Evolutionary conservation across 2,888 invertebrate genomes (phyloP), one percentile per base, ranked within the genome.

Genomic region (Athetis lepigone): DNA sequence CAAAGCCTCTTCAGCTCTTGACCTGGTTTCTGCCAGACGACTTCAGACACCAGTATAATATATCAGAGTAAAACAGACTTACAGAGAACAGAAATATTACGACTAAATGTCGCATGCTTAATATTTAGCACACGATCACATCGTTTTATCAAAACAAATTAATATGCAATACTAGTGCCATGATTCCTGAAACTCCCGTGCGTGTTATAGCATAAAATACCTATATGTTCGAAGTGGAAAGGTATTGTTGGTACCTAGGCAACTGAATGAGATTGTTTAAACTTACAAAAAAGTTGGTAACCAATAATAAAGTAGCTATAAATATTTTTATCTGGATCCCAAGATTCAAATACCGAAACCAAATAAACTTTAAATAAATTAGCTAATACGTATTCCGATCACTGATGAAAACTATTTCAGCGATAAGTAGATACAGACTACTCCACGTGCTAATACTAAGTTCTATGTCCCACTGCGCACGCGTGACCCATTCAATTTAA

Each of bases 121-220:
- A 54, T 49, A 71, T 71, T 57, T 42, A 50, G 33, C 42, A 46
- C 70, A 70, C 76, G 63, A 54, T 13, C 42, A 57, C 40, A 75
- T 62, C 57, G 49, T 70, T 71, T 75, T 55, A 75, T 36, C 27
- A 43, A 55, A 2, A n/a, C 23, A 42, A 75, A 75, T 71, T 75
- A 75, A 75, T 70, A 71, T 71, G 76, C 71, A 50, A 71, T 71
- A 62, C 54, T 58, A 70, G 71, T 75, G 23, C 62, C 27, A 45
- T 40, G 56, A 40, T 62, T 70, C 75, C 69, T 75, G 69, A 70
- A 75, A 70, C 50, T 60, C 39, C 42, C 39, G 75, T 2, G 47
- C 56, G 54, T 60, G 54, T 40, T 73, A 57, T 59, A 4, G 60
- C 55, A 68, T 33, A 13, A 9, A n/a, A 29, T 59, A 70, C 40